These are phyloP conservation scores for Myrmecobius fasciatus DNA, from an alignment of 2,113 vertebrate species.

Conservation along the genomic window DNA sequence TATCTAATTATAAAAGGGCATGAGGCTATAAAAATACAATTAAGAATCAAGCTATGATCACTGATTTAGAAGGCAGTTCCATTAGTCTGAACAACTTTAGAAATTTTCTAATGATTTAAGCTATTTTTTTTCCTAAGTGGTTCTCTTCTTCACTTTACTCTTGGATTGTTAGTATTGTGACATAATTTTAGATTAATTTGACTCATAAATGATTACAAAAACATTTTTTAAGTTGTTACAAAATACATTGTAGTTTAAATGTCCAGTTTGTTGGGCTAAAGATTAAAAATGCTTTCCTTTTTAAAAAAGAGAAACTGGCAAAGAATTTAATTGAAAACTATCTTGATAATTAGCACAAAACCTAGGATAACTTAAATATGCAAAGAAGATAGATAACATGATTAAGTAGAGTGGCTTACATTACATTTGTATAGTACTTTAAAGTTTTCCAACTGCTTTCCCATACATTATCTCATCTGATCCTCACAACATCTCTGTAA, in stretches of 20 bases:
- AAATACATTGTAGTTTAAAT: slow-evolving; percentile 67
- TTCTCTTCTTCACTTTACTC: neutral
- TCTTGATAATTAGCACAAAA: slow-evolving; percentile 31
- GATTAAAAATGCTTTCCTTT: slow-evolving; percentile 54
- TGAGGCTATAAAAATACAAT: neutral
- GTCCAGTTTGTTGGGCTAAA: slow-evolving; percentile 64
- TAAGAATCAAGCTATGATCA: neutral
- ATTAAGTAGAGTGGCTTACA: neutral
- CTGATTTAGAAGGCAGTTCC: neutral
- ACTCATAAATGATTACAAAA: slow-evolving; percentile 41
- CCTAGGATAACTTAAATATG: neutral
- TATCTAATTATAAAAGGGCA: neutral
- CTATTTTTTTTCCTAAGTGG: neutral
- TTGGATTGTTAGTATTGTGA: slow-evolving; percentile 61
- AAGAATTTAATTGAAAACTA: slow-evolving; percentile 49
- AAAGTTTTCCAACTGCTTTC: neutral
- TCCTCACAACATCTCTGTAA: neutral
- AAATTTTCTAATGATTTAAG: neutral
- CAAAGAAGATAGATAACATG: neutral
- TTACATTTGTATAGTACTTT: neutral
- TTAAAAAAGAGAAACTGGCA: slow-evolving; percentile 48
- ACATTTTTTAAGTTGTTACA: slow-evolving; percentile 53
- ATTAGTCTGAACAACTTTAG: neutral
- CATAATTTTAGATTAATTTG: slow-evolving; percentile 40
- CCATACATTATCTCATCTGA: neutral